Percentiles rank a stretch among this genome's conserved stretches.
These are phyloP conservation scores for Zygothrica quintamaculata DNA, from an alignment of 2,888 invertebrate genomes.

Conservation along the genomic window DNA sequence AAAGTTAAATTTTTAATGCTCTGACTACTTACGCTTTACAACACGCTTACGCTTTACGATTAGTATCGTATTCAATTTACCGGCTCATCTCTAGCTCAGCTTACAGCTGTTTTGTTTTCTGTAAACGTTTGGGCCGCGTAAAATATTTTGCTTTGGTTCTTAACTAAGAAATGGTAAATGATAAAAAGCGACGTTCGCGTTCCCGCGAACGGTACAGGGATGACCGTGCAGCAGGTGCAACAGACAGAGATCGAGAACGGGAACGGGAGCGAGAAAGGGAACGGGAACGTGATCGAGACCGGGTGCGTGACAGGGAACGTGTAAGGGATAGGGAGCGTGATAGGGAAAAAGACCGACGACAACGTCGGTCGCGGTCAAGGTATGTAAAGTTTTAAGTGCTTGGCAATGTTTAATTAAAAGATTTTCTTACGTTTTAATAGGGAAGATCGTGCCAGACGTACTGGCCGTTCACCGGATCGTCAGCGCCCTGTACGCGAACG, in stretches of 20 bases:
- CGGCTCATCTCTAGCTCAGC: not conserved
- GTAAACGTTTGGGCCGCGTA: conserved; percentile 35
- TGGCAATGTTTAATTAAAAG: too few species aligned
- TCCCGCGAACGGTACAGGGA: conserved; percentile 82
- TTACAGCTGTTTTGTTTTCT: conserved; percentile 44
- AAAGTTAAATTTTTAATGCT: too few species aligned
- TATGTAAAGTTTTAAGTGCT: conserved; percentile 19
- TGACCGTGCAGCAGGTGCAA: conserved; percentile 43
- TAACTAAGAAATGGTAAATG: conserved; percentile 83
- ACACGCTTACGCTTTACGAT: too few species aligned
- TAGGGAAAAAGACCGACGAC: conserved; percentile 68
- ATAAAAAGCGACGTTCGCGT: conserved; percentile 86
- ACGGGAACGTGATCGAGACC: conserved; percentile 45
- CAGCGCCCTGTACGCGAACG: conserved; percentile 58
- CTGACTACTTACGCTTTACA: too few species aligned
- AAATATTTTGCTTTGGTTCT: not conserved
- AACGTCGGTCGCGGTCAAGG: conserved; percentile 77
- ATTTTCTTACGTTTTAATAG: too few species aligned
- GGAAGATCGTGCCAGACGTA: conserved; percentile 63
- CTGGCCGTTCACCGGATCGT: conserved; percentile 63
- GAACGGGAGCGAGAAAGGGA: conserved; percentile 42
- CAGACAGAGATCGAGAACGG: conserved; percentile 52
- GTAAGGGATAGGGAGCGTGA: conserved; percentile 51
- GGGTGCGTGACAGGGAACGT: conserved; percentile 59
- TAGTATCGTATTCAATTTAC: too few species aligned